Conservation (phyloP, 2,888 invertebrate genomes). For the Ctenicera cuprea region DNA sequence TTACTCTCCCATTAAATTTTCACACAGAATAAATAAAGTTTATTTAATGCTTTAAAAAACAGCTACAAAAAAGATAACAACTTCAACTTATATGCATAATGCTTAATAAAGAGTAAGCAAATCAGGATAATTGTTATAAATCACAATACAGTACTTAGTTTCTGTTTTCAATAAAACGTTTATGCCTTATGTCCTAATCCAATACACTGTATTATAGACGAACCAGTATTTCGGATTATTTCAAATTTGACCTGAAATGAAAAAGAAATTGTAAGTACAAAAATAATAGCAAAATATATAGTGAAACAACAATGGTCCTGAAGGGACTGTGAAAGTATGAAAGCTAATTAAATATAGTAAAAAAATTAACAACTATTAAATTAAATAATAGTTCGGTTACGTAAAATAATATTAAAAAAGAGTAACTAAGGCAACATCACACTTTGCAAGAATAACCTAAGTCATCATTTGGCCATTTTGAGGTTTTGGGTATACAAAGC, state of each 20-base stretch:
- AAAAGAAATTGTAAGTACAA: conserved; percentile 9
- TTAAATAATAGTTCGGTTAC: no score
- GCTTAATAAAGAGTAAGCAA: not conserved
- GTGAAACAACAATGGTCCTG: no score
- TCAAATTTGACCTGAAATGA: conserved; percentile 73
- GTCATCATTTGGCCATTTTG: no score
- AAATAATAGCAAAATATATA: not conserved
- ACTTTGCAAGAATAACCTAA: no score
- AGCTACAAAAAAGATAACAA: not conserved
- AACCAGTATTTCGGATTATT: conserved; percentile 67
- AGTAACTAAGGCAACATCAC: no score
- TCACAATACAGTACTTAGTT: not conserved
- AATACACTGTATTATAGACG: conserved; percentile 72
- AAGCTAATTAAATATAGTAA: no score
- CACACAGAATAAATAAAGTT: not conserved
- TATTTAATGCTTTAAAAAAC: not conserved
- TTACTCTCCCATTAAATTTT: not conserved
- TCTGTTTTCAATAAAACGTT: not conserved
- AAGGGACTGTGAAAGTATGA: no score
- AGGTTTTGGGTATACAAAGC: no score
- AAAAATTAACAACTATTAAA: no score
- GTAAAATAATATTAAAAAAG: no score
- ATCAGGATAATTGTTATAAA: not conserved
- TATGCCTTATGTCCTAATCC: conserved; percentile 67
- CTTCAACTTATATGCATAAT: not conserved